Evolutionary conservation across 2,888 invertebrate species (phyloP), one percentile per base, ranked within the genome.

Genomic region (Lymantria dispar): DNA sequence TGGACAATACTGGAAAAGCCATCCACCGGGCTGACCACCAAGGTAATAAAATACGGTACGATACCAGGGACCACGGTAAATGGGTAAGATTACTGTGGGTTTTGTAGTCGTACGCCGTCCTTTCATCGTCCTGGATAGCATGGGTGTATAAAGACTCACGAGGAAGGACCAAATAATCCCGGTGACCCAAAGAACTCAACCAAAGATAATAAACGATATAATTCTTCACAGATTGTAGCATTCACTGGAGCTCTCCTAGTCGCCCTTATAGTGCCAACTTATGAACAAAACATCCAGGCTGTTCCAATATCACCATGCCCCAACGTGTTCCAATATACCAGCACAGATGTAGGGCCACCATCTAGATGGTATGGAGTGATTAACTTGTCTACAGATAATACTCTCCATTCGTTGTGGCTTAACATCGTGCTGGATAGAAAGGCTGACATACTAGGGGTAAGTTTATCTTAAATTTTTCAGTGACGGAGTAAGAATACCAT

Each of bases 301-400:
- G 69, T 82, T 0, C 87, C 90, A 0, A 57, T 68, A 13, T 92
- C 92, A 0, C 94, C 94, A 1, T 94, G 94, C 60, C 94, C 94
- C 12, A 86, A 90, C 53, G 87, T 93, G 37, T 94, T 94, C 74
- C 80, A 78, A 46, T 94, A 94, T 72, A 92, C 87, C 0, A 86
- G 91, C 0, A 79, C 87, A 0, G 93, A 93, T n/a, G 5, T 39
- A 12, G 52, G 48, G 9, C 22, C 48, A 64, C 81, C 87, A 0
- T 93, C 93, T 33, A 74, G 92, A 31, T 94, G 94, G 94, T 94
- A 93, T 64, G 94, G 94, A 0, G 91, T 90, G 1, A 83, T 94
- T n/a, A 91, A 91, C 55, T 70, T 94, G 1, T 87, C 89, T 13
- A 92, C 93, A 0, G 88, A 91, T 45, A 93, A 92, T 67, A 92